Conservation (phyloP, 2,797 vertebrate species). For the Tiaroga cobitis region DNA sequence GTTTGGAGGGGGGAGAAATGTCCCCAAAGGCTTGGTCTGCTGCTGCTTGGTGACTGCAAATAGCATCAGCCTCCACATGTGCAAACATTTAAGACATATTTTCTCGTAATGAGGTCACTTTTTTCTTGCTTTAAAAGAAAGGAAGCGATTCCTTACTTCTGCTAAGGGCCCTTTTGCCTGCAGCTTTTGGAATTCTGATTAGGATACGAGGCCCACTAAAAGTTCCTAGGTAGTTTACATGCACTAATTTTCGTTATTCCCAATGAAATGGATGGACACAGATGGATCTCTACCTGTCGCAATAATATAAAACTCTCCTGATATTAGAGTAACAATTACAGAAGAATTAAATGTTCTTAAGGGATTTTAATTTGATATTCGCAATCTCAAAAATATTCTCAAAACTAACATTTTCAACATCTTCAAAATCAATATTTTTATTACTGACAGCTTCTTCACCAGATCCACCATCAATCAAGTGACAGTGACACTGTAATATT, state of each 20-base stretch:
- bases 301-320: too few relatives aligned
- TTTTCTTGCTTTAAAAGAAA: conserved; percentile 52
- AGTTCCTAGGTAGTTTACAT: neutral
- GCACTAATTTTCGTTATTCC: neutral
- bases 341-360: too few relatives aligned
- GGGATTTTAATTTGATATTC: too few relatives aligned
- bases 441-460: too few relatives aligned
- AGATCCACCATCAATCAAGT: too few relatives aligned
- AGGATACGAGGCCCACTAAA: neutral
- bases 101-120: conserved; percentile 65
- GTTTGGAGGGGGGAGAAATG: conserved; percentile 31
- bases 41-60: conserved; percentile 64
- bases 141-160: conserved; percentile 54
- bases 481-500: too few relatives aligned
- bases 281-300: too few relatives aligned
- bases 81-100: conserved; percentile 68
- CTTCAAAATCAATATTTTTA: too few relatives aligned
- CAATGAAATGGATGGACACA: neutral
- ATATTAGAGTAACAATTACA: too few relatives aligned
- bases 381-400: too few relatives aligned
- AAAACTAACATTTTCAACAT: too few relatives aligned
- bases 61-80: conserved; percentile 68
- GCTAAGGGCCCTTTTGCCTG: conserved; percentile 19
- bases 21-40: conserved; percentile 62
- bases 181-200: conserved; percentile 31